Base-by-base conservation (phyloP, 2,888 invertebrate genomes). In the Protophormia terraenovae region DNA sequence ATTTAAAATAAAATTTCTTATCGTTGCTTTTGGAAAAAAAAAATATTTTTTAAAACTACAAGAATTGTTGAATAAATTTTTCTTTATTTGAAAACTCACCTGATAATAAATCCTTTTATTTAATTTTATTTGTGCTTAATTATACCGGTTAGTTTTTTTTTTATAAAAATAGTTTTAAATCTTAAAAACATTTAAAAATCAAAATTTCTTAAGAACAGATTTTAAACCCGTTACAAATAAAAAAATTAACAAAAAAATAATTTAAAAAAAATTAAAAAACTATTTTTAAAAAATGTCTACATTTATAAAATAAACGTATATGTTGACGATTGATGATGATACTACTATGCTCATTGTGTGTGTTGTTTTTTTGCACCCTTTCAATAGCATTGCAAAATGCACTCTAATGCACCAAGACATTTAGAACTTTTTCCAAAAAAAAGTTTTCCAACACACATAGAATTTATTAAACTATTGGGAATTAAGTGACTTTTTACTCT, bases 321-420 rank as follows among this genome's bases (percentile, higher is more conserved):
- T 35, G 66, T 41, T 66, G 73, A 41, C 62, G n/a, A n/a, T n/a
- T 19, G 35, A 35, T 32, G 38, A 35, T 50, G 66, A 58, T 47
- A 64, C 64, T 45, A 4, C 47, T 24, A 41, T 50, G 19, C 66
- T 67, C 67, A 72, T 81, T 77, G 72, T 67, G 27, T 32, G n/a
- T n/a, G n/a, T n/a, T n/a, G n/a, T 64, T 41, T 86, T 73, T 55
- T 38, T 14, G 69, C 80, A 82, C 83, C 87, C 73, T 82, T 79
- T 38, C 87, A 45, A 78, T 79, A 60, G 90, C 90, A 90, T 90
- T 88, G 88, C 88, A 88, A 88, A 90, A 87, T 90, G 89, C 90
- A 90, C 89, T 91, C 87, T 50, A 35, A 47, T 72, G 55, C 72
- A 80, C 29, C 19, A 16, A 71, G 14, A 2, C 83, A 78, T 75